Percentiles rank a stretch among this genome's conserved stretches.
Evolutionary conservation across 2,113 vertebrate species (phyloP).

Genomic region (Trichomycterus rosablanca): DNA sequence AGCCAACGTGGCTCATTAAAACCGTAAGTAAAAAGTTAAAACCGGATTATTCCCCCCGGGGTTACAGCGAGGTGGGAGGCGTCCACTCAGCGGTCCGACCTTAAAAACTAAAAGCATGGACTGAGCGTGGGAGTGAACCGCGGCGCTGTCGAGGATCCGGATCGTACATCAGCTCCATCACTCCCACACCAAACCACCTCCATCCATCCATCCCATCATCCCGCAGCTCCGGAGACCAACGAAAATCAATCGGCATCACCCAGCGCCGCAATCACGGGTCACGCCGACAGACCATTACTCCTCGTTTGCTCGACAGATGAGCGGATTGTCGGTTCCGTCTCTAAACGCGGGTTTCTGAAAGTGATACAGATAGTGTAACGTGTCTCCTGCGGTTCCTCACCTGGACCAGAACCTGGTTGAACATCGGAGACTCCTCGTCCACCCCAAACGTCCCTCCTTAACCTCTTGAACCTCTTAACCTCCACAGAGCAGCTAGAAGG

Average conservation of each 20-base stretch:
- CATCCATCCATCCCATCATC: too few species aligned
- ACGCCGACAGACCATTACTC: slow-evolving; percentile 30
- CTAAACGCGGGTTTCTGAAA: too few species aligned
- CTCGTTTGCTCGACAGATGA: slow-evolving; percentile 47
- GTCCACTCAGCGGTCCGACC: slow-evolving; percentile 37
- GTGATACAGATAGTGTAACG: slow-evolving; percentile 34
- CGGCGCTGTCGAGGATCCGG: slow-evolving; percentile 24
- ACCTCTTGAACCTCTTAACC: too few species aligned
- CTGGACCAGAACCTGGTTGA: too few species aligned
- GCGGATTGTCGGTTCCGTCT: slow-evolving; percentile 30
- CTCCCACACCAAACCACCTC: too few species aligned
- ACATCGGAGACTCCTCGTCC: too few species aligned
- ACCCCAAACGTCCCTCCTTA: too few species aligned
- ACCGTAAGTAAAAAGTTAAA: too few species aligned
- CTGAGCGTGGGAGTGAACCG: slow-evolving; percentile 18
- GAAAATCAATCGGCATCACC: slow-evolving; percentile 44
- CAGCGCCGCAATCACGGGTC: slow-evolving; percentile 34
- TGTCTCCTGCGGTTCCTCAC: neutral
- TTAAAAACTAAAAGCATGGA: slow-evolving; percentile 41
- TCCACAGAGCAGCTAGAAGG: too few species aligned
- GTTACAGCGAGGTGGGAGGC: slow-evolving; percentile 11
- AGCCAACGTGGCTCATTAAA: too few species aligned
- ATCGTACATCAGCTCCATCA: slow-evolving; percentile 33
- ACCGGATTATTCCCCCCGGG: too few species aligned
- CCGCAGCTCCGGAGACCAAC: too few species aligned